Base-by-base conservation (phyloP, 1,140 invertebrate genomes). In the Bombus breviceps region DNA sequence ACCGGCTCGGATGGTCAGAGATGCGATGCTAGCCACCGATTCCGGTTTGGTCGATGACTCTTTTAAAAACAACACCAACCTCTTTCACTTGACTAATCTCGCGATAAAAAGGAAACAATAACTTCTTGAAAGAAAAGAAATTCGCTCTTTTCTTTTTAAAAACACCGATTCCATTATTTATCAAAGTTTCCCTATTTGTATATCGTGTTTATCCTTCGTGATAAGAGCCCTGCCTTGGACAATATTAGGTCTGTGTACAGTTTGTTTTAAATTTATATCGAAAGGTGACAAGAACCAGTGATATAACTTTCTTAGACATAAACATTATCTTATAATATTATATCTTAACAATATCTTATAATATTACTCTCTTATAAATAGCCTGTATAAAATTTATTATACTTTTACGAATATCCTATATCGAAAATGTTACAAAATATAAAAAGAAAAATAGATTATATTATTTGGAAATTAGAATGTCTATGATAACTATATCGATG, bases 1-100 rank as follows among this genome's bases (percentile, higher is more conserved):
- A 84, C 85, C 88, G 82, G 87, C 88, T 85, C 83, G 83, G 73
- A 78, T 73, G 74, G 88, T 76, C 86, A 88, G 68, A 88, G 80
- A 86, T 69, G 76, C 59, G 59, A 64, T 69, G 57, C 64, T 37
- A 64, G 69, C 59, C 53, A 73, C 81, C 59, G 66, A 79, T 90
- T 90, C 89, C 85, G 85, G 88, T 87, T 87, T 83, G 59, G 43
- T 81, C 79, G 66, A 87, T 81, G 78, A 69, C 77, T 87, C 68
- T 90, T 88, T 87, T 79, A 68, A 89, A 87, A 84, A 82, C 77
- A 77, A 68, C n/a, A 34, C 47, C 47, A 34, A 32, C 13, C n/a
- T 64, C n/a, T 15, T 32, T n/a, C 10, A n/a, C 12, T 57, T 57
- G 2, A 28, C 59, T 22, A 32, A 39, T 10, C 28, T 41, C 10